Conservation (phyloP, 2,888 invertebrate species). For the Caradrina kadenii region DNA sequence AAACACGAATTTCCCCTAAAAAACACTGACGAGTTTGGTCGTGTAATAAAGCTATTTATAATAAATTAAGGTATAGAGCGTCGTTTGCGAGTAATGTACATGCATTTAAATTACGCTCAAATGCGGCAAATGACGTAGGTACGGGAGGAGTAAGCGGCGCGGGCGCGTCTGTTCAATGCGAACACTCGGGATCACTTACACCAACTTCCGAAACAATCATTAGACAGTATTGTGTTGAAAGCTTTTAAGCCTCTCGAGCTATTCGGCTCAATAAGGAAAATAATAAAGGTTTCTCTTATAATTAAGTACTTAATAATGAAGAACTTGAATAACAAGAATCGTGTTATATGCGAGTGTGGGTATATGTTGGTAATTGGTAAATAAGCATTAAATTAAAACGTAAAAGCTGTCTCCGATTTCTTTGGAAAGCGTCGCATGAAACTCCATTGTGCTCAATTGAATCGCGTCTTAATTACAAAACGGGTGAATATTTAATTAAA, state of each 20-base stretch:
- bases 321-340: conserved; percentile 28
- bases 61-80: conserved; percentile 80
- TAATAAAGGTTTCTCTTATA: conserved; percentile 12
- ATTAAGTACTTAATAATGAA: conserved; percentile 19
- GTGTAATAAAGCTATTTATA: conserved; percentile 80
- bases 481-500: conserved; percentile 90
- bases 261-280: not conserved
- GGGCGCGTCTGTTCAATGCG: conserved; percentile 43
- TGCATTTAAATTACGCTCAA: conserved; percentile 86
- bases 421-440: conserved; percentile 80
- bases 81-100: conserved; percentile 79
- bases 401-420: conserved; percentile 78
- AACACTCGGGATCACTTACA: conserved; percentile 14
- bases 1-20: conserved; percentile 40
- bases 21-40: conserved; percentile 62
- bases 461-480: conserved; percentile 89
- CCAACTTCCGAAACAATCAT: conserved; percentile 19
- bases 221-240: conserved; percentile 18
- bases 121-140: conserved; percentile 70
- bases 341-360: conserved; percentile 13
- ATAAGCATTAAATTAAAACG: conserved; percentile 68
- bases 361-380: conserved; percentile 34
- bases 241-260: conserved; percentile 6
- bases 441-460: conserved; percentile 84
- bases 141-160: conserved; percentile 49